Percentiles rank a stretch among this genome's conserved stretches.
These are phyloP conservation scores for Lutjanus erythropterus DNA, from an alignment of 2,113 vertebrate species.

Conservation along the genomic window DNA sequence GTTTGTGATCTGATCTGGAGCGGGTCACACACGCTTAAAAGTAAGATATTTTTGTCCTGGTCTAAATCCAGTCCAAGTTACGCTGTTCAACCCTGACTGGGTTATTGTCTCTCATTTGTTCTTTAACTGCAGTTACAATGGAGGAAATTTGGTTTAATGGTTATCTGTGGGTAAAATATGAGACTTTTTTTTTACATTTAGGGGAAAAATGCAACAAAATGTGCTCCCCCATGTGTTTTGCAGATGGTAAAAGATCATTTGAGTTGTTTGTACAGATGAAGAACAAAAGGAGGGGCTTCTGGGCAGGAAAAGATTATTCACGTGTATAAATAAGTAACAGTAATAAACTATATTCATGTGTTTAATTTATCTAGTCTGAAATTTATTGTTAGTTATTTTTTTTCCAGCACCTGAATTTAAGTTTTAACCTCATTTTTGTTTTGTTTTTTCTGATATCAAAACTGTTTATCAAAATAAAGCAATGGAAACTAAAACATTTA, in stretches of 20 bases:
- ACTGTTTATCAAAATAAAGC: not conserved
- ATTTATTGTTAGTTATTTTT: not conserved
- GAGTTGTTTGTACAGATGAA: not conserved
- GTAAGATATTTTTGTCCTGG: conserved; percentile 22
- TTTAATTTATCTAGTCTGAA: not conserved
- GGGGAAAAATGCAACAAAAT: not conserved
- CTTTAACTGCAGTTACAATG: not conserved
- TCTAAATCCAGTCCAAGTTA: conserved; percentile 12
- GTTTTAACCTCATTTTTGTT: not conserved
- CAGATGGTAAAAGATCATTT: not conserved
- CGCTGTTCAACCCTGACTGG: not conserved
- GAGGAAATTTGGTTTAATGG: too few relatives aligned
- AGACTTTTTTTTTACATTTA: not conserved
- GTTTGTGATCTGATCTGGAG: conserved; percentile 15
- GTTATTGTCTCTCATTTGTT: not conserved
- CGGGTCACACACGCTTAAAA: conserved; percentile 6
- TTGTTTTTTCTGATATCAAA: not conserved
- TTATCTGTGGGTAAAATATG: not conserved
- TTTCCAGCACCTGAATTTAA: not conserved
- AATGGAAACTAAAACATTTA: too few relatives aligned
- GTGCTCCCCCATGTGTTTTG: not conserved
- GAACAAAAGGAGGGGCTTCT: not conserved
- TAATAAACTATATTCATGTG: not conserved
- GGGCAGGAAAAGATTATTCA: not conserved
- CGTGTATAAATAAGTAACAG: not conserved